phyloP scores from a whole-genome alignment of 2,888 invertebrate species.

The Ectemnius continuus region DNA sequence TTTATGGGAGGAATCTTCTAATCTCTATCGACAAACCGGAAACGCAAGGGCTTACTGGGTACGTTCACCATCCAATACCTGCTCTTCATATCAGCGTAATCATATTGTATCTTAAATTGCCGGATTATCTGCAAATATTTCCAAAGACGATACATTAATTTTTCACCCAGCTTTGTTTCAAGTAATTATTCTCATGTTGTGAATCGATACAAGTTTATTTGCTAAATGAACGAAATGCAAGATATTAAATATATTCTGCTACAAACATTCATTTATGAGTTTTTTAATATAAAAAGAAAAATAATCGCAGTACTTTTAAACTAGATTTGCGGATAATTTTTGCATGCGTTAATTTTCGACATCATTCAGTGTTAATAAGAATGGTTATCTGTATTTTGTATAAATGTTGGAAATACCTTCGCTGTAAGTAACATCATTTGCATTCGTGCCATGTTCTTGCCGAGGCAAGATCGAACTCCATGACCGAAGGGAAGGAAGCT shows the following conservation, averaged over 20 bases:
- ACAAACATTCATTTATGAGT: no score
- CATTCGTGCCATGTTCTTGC: conserved; percentile 82
- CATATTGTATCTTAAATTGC: conserved; percentile 83
- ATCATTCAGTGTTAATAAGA: neutral
- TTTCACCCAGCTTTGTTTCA: no score
- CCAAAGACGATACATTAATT: no score
- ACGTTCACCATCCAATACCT: conserved; percentile 81
- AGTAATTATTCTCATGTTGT: no score
- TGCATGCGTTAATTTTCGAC: no score
- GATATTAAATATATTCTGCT: no score
- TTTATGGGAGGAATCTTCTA: conserved; percentile 27
- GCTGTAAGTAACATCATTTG: conserved; percentile 81
- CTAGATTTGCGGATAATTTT: no score
- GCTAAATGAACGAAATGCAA: no score
- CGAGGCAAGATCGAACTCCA: conserved; percentile 83
- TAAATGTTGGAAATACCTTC: conserved; percentile 77
- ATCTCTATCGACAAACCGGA: conserved; percentile 83
- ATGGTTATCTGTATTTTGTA: neutral
- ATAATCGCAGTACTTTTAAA: no score
- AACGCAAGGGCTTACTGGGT: conserved; percentile 82
- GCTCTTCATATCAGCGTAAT: conserved; percentile 83
- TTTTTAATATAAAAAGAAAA: no score
- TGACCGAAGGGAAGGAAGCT: conserved; percentile 84
- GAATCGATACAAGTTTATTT: no score
- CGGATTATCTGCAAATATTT: conserved; percentile 79